A percentile compares a stretch with the other conserved stretches of the same genome.
Conservation (phyloP, 2,113 vertebrate genomes). For the Miniopterus natalensis region DNA sequence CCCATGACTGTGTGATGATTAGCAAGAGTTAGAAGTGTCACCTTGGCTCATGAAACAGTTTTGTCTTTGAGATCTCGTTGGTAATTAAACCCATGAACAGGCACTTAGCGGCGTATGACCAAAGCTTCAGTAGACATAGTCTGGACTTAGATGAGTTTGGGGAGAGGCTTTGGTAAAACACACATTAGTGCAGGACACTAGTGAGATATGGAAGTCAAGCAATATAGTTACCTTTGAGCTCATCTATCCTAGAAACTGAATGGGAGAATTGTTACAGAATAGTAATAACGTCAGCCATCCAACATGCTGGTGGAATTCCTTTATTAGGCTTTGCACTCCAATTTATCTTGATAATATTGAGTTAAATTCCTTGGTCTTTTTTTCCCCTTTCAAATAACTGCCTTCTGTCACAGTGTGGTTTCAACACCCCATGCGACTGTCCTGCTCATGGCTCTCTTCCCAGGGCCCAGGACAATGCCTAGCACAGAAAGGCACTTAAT, state of each 20-base stretch:
- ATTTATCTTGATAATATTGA: background rate
- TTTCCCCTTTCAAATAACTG: background rate
- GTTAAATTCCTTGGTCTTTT: background rate
- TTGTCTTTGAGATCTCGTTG: background rate
- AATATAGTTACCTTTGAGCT: background rate
- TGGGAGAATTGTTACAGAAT: background rate
- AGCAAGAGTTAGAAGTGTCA: background rate
- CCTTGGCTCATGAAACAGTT: background rate
- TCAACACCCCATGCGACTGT: background rate
- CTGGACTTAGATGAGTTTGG: background rate
- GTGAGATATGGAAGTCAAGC: background rate
- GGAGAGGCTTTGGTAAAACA: background rate
- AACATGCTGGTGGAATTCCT: background rate
- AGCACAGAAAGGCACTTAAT: background rate
- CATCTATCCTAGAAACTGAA: background rate
- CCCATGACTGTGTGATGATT: background rate
- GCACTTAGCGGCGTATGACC: background rate
- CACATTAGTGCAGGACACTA: background rate
- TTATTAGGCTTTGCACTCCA: background rate
- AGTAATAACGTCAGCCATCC: background rate
- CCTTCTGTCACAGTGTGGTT: background rate
- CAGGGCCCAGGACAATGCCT: too few species aligned
- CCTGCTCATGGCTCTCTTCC: background rate
- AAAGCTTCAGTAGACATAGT: slow-evolving; percentile 6
- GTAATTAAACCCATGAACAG: background rate